Evolutionary conservation across 1,140 invertebrate species (phyloP).

Genomic region (Orius insidiosus): DNA sequence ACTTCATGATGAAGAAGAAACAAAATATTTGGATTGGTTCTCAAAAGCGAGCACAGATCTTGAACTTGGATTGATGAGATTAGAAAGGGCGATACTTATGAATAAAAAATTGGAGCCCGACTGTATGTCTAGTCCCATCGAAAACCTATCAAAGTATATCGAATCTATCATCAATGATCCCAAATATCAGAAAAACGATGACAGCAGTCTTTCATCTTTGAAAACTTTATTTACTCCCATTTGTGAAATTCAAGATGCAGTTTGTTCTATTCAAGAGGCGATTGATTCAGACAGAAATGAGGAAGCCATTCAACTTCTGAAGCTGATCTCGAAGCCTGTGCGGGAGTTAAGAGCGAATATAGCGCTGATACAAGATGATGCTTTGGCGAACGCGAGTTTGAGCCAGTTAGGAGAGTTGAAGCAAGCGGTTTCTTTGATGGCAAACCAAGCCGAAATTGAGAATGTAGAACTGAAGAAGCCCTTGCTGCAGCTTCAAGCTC

Average conservation of each 20-base stretch:
- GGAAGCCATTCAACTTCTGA: constrained; percentile 19
- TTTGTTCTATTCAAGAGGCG: constrained; percentile 26
- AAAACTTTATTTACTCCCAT: constrained; percentile 27
- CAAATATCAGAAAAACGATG: constrained; percentile 3
- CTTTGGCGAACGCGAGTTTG: constrained; percentile 16
- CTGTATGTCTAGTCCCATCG: constrained; percentile 6
- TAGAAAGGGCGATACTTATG: constrained; percentile 12
- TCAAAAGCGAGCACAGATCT: constrained; percentile 17
- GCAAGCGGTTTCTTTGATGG: constrained; percentile 11
- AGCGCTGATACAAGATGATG: constrained; percentile 22
- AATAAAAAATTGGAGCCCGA: neutral
- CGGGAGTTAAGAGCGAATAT: constrained; percentile 22
- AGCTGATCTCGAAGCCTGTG: constrained; percentile 25
- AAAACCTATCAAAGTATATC: constrained; percentile 7
- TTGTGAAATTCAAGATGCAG: constrained; percentile 28
- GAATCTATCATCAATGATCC: constrained; percentile 8
- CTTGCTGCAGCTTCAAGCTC: constrained; percentile 9
- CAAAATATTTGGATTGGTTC: constrained; percentile 15
- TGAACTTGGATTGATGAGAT: constrained; percentile 18
- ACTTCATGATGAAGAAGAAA: constrained; percentile 6
- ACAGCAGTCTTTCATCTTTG: constrained; percentile 19
- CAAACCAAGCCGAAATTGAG: neutral
- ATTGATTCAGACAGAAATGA: constrained; percentile 22
- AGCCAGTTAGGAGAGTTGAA: constrained; percentile 12
- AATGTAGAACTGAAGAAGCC: constrained; percentile 1